These are phyloP conservation scores for Ceraclea dissimilis DNA, from an alignment of 2,888 invertebrate species.

Conservation along the genomic window DNA sequence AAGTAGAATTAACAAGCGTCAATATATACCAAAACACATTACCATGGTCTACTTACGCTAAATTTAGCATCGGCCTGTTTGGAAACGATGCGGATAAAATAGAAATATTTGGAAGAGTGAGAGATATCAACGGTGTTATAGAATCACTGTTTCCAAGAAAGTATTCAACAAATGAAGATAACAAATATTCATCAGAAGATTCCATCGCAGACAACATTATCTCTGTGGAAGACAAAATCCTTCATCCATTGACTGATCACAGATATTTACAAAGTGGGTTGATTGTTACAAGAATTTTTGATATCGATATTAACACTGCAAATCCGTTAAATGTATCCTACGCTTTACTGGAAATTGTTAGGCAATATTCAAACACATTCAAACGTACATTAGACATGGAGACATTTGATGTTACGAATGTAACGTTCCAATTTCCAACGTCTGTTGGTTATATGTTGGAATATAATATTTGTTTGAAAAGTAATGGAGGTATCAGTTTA, in stretches of 20 bases:
- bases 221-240: not conserved
- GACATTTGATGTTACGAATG: not conserved
- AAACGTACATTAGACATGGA: not conserved
- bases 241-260: not conserved
- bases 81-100: constrained; percentile 5
- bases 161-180: not conserved
- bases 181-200: constrained; percentile 2
- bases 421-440: constrained; percentile 6
- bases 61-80: constrained; percentile 1
- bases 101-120: not conserved
- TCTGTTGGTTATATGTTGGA: constrained; percentile 7
- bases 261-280: not conserved
- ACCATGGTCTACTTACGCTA: not conserved
- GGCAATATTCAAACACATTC: not conserved
- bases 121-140: constrained; percentile 5
- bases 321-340: not conserved
- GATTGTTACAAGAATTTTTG: not conserved
- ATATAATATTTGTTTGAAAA: not conserved
- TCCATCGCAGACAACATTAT: constrained; percentile 4
- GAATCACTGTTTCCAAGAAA: not conserved
- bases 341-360: not conserved
- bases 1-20: not conserved
- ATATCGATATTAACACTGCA: not conserved
- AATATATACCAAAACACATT: constrained; percentile 5
- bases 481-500: not conserved